Evolutionary conservation across 2,113 vertebrate genomes (phyloP).

Genomic region (Chaetorhynchus papuensis): DNA sequence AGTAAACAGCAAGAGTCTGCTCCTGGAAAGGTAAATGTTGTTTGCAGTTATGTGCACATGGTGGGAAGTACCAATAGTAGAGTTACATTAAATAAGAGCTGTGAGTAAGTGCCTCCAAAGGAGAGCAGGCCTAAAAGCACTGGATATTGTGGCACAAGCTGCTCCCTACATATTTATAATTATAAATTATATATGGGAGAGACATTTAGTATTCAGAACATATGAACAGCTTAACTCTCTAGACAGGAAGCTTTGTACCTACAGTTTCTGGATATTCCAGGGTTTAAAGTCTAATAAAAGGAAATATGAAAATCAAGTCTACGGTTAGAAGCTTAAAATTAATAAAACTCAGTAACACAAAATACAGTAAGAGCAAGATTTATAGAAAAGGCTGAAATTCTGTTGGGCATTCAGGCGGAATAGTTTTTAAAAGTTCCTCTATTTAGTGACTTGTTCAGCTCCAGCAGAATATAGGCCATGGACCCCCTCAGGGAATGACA

Average conservation of each 20-base stretch:
- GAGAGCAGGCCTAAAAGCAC: not conserved
- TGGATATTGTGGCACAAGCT: not conserved
- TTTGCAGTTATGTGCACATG: not conserved
- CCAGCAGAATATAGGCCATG: not conserved
- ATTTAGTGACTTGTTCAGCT: not conserved
- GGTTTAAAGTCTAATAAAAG: not conserved
- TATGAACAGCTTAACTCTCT: not conserved
- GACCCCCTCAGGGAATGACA: not conserved
- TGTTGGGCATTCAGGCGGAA: not conserved
- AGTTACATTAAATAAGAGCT: not conserved
- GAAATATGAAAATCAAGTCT: not conserved
- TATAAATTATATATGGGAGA: not conserved
- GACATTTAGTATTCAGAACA: not conserved
- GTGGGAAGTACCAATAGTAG: not conserved
- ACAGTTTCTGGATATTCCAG: not conserved
- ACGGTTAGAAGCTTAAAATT: not conserved
- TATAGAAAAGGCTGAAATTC: not conserved
- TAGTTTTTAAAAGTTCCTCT: not conserved
- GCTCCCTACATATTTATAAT: not conserved
- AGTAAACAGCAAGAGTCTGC: not conserved
- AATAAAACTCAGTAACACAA: not conserved
- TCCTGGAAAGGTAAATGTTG: not conserved
- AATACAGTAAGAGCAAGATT: not conserved
- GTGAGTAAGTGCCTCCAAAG: not conserved
- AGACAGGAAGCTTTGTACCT: not conserved